Evolutionary conservation across 1,140 invertebrate genomes (phyloP), one percentile per base, ranked within the genome.

Genomic region (Agraylea sexmaculata): DNA sequence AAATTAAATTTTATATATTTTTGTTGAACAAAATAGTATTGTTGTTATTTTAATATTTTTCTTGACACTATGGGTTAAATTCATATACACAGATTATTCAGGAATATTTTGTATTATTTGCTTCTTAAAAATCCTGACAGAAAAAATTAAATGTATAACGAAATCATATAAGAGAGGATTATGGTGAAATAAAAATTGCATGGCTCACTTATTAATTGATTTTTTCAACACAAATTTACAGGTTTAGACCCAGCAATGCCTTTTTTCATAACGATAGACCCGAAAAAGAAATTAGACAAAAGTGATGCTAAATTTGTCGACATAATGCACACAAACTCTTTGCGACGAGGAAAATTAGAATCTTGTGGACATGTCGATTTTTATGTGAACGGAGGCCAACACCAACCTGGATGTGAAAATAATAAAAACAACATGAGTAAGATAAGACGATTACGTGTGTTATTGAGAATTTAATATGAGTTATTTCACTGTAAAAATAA

Each of bases 301-400:
- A 53, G 47, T 16, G 80, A 84, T 54, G 78, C 75, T 0, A 55
- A 64, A 1, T 73, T 73, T 40, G 70, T 77, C 0, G 73, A 77
- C 52, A 66, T 77, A 0, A 68, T 80, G 5, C 80, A 83, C 45
- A 77, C 77, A 0, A 77, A 83, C 52, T 67, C 64, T 2, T 57
- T 74, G 12, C 55, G 61, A 20, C 66, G 67, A 22, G 73, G 73
- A 1, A 68, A 69, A 57, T 46, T 67, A 8, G 57, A 57, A 52
- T 32, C 54, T 1, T 56, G 63, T 44, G 77, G 77, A 0, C 63
- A 74, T 42, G 56, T 71, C 1, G 78, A 82, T 46, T 80, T 78
- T 47, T 82, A 71, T 50, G 60, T 72, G 1, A 81, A 81, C 42
- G 68, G 75, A 4, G 76, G 73, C 0, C 49, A 62, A 7, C 40